Conservation (phyloP, 1,140 invertebrate species). For the Agraylea sexmaculata region DNA sequence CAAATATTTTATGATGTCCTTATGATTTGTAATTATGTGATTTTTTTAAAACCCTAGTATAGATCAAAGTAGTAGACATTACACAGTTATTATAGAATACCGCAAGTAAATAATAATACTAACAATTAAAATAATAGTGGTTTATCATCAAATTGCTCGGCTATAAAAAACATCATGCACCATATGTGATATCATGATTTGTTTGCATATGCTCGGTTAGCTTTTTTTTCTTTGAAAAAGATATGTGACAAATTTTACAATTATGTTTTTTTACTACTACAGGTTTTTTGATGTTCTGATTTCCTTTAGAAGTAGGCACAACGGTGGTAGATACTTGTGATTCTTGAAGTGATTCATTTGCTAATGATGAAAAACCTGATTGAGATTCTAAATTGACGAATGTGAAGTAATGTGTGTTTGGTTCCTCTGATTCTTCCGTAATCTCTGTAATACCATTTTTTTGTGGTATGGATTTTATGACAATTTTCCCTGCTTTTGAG, state of each 20-base stretch:
- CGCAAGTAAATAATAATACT: too few relatives aligned
- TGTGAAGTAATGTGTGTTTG: conserved; percentile 14
- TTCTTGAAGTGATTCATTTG: conserved; percentile 9
- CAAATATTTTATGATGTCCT: too few relatives aligned
- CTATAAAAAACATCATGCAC: too few relatives aligned
- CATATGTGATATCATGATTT: conserved; percentile 12
- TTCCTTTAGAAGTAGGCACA: not conserved
- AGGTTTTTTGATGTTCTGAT: not conserved
- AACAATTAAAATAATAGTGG: too few relatives aligned
- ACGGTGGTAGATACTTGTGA: conserved; percentile 8
- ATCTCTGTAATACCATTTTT: not conserved
- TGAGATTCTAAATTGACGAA: conserved; percentile 18
- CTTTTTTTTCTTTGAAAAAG: conserved; percentile 12
- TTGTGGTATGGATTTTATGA: conserved; percentile 8
- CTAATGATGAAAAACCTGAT: too few relatives aligned
- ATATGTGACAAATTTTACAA: conserved; percentile 16
- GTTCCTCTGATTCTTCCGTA: not conserved
- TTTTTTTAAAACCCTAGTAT: too few relatives aligned
- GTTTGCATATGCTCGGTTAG: conserved; percentile 11
- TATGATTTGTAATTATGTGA: too few relatives aligned
- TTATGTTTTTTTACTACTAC: not conserved
- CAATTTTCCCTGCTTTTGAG: conserved; percentile 12
- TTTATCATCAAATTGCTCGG: too few relatives aligned
- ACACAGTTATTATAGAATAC: too few relatives aligned
- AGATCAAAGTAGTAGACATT: too few relatives aligned